Conservation (phyloP, 2,888 invertebrate species). For the Cyclophora punctaria region DNA sequence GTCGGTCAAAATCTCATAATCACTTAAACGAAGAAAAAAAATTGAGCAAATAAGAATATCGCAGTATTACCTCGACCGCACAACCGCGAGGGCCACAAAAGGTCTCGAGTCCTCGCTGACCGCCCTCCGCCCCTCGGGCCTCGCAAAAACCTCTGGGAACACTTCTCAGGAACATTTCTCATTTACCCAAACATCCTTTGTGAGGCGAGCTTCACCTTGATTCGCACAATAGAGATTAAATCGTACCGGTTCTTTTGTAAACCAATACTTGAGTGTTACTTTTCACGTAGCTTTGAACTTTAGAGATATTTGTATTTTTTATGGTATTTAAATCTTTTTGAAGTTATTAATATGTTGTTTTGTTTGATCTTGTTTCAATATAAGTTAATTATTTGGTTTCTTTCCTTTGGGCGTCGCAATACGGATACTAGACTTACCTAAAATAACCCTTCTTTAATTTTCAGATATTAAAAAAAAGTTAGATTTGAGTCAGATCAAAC, state of each 20-base stretch:
- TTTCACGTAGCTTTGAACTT: not conserved
- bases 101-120: not conserved
- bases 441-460: too few species aligned
- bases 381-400: too few species aligned
- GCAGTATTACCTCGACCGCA: not conserved
- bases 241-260: conserved; percentile 51
- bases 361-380: too few species aligned
- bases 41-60: not conserved
- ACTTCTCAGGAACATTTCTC: conserved; percentile 40
- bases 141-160: conserved; percentile 40
- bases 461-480: too few species aligned
- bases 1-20: not conserved
- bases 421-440: too few species aligned
- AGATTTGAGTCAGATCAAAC: too few species aligned
- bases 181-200: conserved; percentile 39
- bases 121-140: conserved; percentile 4
- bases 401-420: too few species aligned
- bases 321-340: too few species aligned
- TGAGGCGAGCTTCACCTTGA: conserved; percentile 39
- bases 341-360: too few species aligned
- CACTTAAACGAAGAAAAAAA: not conserved
- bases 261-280: conserved; percentile 28
- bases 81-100: conserved; percentile 1
- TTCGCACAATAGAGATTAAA: conserved; percentile 33
- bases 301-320: too few species aligned